Base-by-base conservation (phyloP, 1,140 invertebrate species). In the Caenorhabditis tropicalis region DNA sequence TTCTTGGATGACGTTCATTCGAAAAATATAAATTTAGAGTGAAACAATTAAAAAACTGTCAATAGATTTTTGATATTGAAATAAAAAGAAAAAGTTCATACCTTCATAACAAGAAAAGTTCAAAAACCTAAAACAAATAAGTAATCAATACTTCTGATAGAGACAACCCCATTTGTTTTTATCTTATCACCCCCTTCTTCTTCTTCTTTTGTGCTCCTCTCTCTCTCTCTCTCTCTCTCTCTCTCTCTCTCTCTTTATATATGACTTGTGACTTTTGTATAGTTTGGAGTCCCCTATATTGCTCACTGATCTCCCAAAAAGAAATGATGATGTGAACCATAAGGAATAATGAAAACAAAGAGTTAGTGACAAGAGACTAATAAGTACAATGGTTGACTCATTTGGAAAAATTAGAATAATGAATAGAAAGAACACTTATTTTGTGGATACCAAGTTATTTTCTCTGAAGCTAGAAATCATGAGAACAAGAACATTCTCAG, bases 221-320 rank as follows among this genome's bases (percentile, higher is more conserved):
- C n/a, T n/a, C n/a, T 74, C 65, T 43, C 24, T 24, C 27, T 10
- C 7, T 27, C 9, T 56, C 24, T n/a, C 21, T n/a, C 0, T 27
- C 24, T 24, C 15, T 74, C 24, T 24, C 10, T n/a, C 36, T 9
- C 9, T 33, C n/a, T 19, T 10, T 36, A 19, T 36, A 21, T 74
- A 74, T 74, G 65, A 74, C 65, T 74, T 74, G 36, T 74, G 65
- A 74, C 36, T 10, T 74, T 74, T 5, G 4, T 74, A 46, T 43
- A 74, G 65, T 74, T 74, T 74, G 27, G 36, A 74, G 65, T 43
- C 65, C 10, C n/a, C 15, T 24, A 12, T 21, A 9, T 16, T 74
- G 65, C 65, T 74, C 65, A 74, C 33, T 74, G 33, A 33, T 65
- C 58, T 65, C 36, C 16, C 10, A 9, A 51, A 51, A 46, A 46